Evolutionary conservation across 2,797 vertebrate genomes (phyloP).

Genomic region (Octomys mimax): DNA sequence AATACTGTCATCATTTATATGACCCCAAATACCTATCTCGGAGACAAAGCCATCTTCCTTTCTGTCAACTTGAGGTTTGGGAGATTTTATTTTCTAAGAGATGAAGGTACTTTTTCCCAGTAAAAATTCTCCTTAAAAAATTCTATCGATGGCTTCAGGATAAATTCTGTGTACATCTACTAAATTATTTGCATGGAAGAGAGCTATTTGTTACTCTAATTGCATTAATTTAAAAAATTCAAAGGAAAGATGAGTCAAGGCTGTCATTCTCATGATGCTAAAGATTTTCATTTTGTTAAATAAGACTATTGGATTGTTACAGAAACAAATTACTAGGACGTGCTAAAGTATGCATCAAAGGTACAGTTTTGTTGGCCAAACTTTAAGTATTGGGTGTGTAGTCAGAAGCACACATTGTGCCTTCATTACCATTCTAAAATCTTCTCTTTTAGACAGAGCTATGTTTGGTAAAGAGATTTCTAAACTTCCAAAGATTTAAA

Average conservation of each 20-base stretch:
- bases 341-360: neutral
- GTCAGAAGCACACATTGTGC: neutral
- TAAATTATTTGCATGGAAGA: neutral
- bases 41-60: neutral
- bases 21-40: neutral
- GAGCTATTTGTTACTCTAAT: neutral
- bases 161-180: slow-evolving; percentile 16
- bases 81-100: slow-evolving; percentile 18
- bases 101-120: neutral
- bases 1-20: neutral
- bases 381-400: neutral
- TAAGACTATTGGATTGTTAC: neutral
- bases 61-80: neutral
- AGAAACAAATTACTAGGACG: neutral
- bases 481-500: neutral
- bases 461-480: neutral
- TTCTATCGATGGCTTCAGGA: neutral
- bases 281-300: neutral
- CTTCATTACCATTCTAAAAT: neutral
- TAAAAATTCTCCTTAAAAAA: neutral
- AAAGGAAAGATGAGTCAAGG: neutral
- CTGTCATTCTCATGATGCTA: neutral
- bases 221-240: neutral
- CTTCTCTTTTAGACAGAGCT: neutral
- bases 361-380: neutral